Conservation (phyloP, 2,888 invertebrate species). For the Drosophila monieri region DNA sequence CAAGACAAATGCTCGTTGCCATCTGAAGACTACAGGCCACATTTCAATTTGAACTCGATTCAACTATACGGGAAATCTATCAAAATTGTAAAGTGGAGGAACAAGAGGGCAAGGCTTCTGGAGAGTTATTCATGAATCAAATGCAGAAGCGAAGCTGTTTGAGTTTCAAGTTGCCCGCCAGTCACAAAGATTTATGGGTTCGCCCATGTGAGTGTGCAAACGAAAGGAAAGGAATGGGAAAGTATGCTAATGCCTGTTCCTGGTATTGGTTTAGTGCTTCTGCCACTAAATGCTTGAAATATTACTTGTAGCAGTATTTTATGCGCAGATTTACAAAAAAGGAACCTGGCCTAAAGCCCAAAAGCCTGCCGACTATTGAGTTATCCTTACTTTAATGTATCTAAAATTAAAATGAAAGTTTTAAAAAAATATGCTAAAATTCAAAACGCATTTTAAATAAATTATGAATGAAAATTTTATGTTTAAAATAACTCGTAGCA, state of each 20-base stretch:
- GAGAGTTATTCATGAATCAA: constrained; percentile 51
- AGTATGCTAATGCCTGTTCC: constrained; percentile 47
- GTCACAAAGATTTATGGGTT: constrained; percentile 48
- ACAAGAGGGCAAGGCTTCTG: constrained; percentile 8
- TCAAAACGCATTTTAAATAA: not conserved
- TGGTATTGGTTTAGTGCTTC: constrained; percentile 39
- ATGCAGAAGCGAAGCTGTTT: constrained; percentile 49
- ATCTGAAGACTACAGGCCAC: constrained; percentile 7
- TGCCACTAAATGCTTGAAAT: constrained; percentile 50
- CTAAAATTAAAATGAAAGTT: not conserved
- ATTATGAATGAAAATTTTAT: no score
- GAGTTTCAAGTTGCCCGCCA: constrained; percentile 54
- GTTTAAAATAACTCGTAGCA: no score
- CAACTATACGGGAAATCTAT: constrained; percentile 39
- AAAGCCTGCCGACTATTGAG: not conserved
- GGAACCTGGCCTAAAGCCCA: not conserved
- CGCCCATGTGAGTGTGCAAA: constrained; percentile 8
- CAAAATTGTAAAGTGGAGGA: constrained; percentile 37
- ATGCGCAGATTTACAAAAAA: constrained; percentile 46
- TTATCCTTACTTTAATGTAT: not conserved
- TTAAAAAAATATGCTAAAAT: not conserved
- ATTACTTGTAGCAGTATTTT: constrained; percentile 55
- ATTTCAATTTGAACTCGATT: constrained; percentile 41
- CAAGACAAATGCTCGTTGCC: constrained; percentile 17
- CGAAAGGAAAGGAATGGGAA: constrained; percentile 2